Evolutionary conservation across 2,113 vertebrate genomes (phyloP), one percentile per base, ranked within the genome.

Genomic region (Phalacrocorax pelagicus): DNA sequence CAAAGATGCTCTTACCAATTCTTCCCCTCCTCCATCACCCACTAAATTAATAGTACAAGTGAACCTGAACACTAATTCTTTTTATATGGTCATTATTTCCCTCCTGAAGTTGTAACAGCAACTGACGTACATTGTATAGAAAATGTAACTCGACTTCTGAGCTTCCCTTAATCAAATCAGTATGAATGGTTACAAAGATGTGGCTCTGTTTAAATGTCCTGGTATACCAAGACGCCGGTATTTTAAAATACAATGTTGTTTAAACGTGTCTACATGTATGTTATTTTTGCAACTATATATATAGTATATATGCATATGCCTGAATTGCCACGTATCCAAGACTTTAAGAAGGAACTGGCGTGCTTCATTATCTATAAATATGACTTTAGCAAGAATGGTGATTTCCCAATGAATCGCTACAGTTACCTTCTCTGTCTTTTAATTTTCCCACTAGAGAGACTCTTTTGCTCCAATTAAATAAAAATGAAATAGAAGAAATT

Each of bases 401-500:
- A 24, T 80, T 93, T 91, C 58, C 55, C 77, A 85, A 12, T 12
- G 61, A 91, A 88, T 4, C 38, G 44, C 38, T 90, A 57, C 61
- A 59, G 74, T 81, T 57, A 69, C 80, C 29, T 89, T 69, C 57
- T 71, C 46, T 55, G 32, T 44, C 65, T 87, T 88, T 79, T 52
- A 58, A 46, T 90, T 44, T 93, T 90, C 80, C 59, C 73, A 72
- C 30, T 72, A 23, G 40, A 81, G 27, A 95, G 19, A 67, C 59
- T 84, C 38, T 40, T 95, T 91, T 51, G 20, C 42, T 71, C 44
- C 66, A 83, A 67, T 93, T 73, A 96, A 96, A 95, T 51, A 80
- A 90, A 88, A 97, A 81, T 17, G n/a, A 89, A 87, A 82, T 15
- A 57, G 17, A 63, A 13, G 21, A 82, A 88, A 58, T 71, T 44